These are phyloP conservation scores for Tetragonula carbonaria DNA, from an alignment of 2,888 invertebrate species.

Conservation along the genomic window DNA sequence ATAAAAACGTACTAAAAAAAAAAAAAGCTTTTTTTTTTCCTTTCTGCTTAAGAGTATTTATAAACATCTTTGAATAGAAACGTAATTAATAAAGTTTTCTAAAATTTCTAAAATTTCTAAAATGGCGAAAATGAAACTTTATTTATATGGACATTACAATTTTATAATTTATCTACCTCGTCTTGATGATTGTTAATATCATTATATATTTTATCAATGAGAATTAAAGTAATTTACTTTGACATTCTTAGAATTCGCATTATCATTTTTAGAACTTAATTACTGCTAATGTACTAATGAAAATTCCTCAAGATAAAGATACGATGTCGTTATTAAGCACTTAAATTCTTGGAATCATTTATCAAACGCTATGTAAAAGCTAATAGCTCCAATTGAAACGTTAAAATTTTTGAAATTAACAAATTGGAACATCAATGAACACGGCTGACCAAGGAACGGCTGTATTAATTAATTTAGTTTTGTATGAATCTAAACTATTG, in stretches of 20 bases:
- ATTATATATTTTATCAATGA: background rate
- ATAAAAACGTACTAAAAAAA: background rate
- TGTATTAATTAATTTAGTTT: too few relatives aligned
- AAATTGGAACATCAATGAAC: background rate
- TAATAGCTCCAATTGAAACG: background rate
- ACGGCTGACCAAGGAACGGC: too few relatives aligned
- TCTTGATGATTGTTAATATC: background rate
- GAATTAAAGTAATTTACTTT: background rate
- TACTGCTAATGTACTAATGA: background rate
- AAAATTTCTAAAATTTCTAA: background rate
- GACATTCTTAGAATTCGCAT: background rate
- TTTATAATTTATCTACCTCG: background rate
- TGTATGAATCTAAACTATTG: too few relatives aligned
- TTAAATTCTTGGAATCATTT: conserved; percentile 8
- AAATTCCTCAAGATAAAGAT: conserved; percentile 25
- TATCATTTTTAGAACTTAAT: background rate
- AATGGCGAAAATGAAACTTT: background rate
- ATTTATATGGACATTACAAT: background rate
- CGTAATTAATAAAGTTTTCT: background rate
- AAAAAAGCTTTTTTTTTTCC: background rate
- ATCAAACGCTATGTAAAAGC: background rate
- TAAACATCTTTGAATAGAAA: background rate
- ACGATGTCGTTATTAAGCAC: conserved; percentile 14
- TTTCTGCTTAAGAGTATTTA: background rate
- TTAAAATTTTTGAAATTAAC: background rate